These are phyloP conservation scores for Phragmatobia fuliginosa DNA, from an alignment of 2,888 invertebrate species.

Conservation along the genomic window DNA sequence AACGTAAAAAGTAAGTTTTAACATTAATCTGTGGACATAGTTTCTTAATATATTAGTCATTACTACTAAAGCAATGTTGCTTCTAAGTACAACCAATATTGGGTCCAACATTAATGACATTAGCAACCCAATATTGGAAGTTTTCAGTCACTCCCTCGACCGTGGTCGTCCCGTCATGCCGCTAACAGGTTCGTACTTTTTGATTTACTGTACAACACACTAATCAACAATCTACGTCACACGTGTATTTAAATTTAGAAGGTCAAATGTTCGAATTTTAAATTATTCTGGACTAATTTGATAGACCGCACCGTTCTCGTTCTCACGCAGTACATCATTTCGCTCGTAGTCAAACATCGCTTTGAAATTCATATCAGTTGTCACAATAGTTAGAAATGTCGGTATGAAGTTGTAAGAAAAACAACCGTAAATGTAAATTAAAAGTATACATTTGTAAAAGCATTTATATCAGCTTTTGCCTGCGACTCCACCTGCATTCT, in stretches of 20 bases:
- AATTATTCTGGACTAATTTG: neutral
- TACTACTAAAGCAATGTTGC: constrained; percentile 19
- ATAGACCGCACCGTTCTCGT: too few relatives aligned
- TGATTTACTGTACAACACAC: constrained; percentile 50
- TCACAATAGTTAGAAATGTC: neutral
- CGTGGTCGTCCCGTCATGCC: constrained; percentile 72
- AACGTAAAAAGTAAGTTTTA: too few relatives aligned
- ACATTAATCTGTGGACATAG: neutral
- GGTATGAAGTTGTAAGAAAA: too few relatives aligned
- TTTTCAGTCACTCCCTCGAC: constrained; percentile 70
- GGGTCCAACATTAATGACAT: constrained; percentile 46
- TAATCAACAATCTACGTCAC: constrained; percentile 55
- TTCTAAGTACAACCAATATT: constrained; percentile 47
- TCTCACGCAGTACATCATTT: neutral
- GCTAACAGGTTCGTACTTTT: constrained; percentile 68
- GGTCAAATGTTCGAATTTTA: constrained; percentile 21
- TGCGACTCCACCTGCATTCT: too few relatives aligned
- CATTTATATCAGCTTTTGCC: too few relatives aligned
- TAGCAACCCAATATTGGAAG: constrained; percentile 56
- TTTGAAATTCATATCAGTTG: neutral
- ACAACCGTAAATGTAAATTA: too few relatives aligned
- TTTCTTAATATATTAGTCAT: neutral
- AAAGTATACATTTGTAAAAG: too few relatives aligned
- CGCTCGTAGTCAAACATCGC: neutral
- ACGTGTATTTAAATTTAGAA: constrained; percentile 24